Base-by-base conservation (phyloP, 2,797 vertebrate species). In the Triplophysa yarkandensis region DNA sequence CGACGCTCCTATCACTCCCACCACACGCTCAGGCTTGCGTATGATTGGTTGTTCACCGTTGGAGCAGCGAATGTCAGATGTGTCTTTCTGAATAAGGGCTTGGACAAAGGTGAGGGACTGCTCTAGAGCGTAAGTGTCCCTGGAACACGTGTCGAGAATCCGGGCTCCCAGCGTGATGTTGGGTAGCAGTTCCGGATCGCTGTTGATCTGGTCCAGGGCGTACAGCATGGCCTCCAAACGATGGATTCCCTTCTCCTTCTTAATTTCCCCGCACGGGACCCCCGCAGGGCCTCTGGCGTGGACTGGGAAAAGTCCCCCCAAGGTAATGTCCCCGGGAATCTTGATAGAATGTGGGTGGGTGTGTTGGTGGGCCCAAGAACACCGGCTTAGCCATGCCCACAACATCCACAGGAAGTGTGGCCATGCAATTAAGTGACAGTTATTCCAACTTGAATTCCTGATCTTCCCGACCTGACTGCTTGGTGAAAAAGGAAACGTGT, bases 201-300 rank as follows among this genome's bases (percentile, higher is more conserved):
- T 86, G 82, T 97, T 97, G 68, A 96, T 92, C 46, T 93, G 93
- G 81, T 97, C 95, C 82, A 96, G 85, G 0, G 95, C 95, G 0
- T 96, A 97, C 19, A 96, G 77, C 95, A 97, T 96, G 83, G 95
- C 95, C 80, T 97, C 95, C 87, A 97, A 86, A 0, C 95, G 93
- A 70, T 97, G 95, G 79, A 97, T 91, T 0, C 95, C 95, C 73
- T 95, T 93, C 84, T 96, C 95, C 78, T 95, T 96, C 88, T 95
- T 95, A 30, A 95, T 86, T 41, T 88, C 89, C 0, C 94, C 95
- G 0, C 95, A 96, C 0, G 93, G 90, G 1, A 91, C 64, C 0
- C 94, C 95, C 0, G 93, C 91, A 0, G 92, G 91, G 0, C 95
- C 95, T 0, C 93, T 92, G 28, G 94, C 80, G 2, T 97, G 95